Percentiles rank a stretch among this genome's conserved stretches.
phyloP scores from a whole-genome alignment of 2,797 vertebrate species.

The Alfaro cultratus region DNA sequence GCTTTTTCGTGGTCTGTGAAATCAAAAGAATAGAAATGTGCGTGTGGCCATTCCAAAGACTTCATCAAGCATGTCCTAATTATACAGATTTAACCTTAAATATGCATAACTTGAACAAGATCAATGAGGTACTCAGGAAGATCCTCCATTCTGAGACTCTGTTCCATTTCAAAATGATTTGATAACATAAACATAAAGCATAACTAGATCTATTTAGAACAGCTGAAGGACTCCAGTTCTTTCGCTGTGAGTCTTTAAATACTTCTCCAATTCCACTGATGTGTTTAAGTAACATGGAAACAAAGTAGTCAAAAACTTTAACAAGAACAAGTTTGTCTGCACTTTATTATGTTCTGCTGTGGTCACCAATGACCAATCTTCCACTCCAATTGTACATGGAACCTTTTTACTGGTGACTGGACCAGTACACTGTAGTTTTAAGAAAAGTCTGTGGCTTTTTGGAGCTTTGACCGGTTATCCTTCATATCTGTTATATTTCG shows the following conservation, averaged over 20 bases:
- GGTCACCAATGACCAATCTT: not conserved
- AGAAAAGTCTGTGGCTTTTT: not conserved
- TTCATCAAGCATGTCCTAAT: not conserved
- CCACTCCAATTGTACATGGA: not conserved
- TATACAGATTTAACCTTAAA: not conserved
- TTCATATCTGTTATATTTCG: not conserved
- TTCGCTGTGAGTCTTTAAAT: not conserved
- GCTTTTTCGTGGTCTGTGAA: conserved; percentile 61
- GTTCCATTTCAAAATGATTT: not conserved
- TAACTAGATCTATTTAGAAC: not conserved
- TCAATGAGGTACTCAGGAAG: not conserved
- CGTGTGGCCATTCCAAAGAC: not conserved
- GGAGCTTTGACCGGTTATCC: not conserved
- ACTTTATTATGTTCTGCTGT: not conserved
- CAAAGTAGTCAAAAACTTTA: not conserved
- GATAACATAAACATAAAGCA: not conserved
- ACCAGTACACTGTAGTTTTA: not conserved
- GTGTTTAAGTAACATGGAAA: not conserved
- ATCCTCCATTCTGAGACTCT: not conserved
- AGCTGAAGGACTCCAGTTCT: not conserved
- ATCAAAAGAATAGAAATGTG: not conserved
- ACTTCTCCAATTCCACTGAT: not conserved
- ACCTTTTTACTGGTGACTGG: not conserved
- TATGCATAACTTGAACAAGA: not conserved
- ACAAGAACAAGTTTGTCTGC: not conserved